Conservation (phyloP, 2,888 invertebrate species). For the Rhorus exstirpatorius region DNA sequence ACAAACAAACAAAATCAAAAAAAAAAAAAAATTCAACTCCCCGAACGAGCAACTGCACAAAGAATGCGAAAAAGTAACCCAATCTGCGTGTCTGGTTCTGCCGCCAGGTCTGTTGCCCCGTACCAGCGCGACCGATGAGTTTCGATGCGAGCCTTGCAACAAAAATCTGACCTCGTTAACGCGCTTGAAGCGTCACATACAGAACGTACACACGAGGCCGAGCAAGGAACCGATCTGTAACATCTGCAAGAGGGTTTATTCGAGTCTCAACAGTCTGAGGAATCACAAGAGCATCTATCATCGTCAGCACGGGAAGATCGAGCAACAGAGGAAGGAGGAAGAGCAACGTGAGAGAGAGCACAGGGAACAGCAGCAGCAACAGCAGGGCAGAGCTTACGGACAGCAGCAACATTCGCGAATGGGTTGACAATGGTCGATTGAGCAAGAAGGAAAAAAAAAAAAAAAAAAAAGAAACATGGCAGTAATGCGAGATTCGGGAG, state of each 20-base stretch:
- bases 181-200: slow-evolving; percentile 96
- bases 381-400: slow-evolving; percentile 71
- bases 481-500: background rate
- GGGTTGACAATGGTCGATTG: slow-evolving; percentile 73
- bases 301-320: slow-evolving; percentile 88
- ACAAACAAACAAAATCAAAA: slow-evolving; percentile 38
- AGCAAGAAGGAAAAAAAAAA: background rate
- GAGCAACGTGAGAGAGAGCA: slow-evolving; percentile 81
- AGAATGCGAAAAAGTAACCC: slow-evolving; percentile 85
- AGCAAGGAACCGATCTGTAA: slow-evolving; percentile 96
- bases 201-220: slow-evolving; percentile 96
- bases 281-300: slow-evolving; percentile 98
- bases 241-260: slow-evolving; percentile 96
- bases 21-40: slow-evolving; percentile 40
- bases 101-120: slow-evolving; percentile 88
- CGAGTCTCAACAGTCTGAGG: slow-evolving; percentile 95
- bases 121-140: slow-evolving; percentile 93
- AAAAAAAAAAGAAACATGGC: slow-evolving; percentile 2
- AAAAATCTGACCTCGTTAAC: slow-evolving; percentile 95
- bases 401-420: slow-evolving; percentile 77
- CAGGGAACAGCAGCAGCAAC: slow-evolving; percentile 85
- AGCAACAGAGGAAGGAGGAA: slow-evolving; percentile 91
- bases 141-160: slow-evolving; percentile 96
- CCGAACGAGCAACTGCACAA: slow-evolving; percentile 68
- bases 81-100: slow-evolving; percentile 86